phyloP scores from a whole-genome alignment of 2,797 vertebrate genomes.

The Oreortyx pictus region DNA sequence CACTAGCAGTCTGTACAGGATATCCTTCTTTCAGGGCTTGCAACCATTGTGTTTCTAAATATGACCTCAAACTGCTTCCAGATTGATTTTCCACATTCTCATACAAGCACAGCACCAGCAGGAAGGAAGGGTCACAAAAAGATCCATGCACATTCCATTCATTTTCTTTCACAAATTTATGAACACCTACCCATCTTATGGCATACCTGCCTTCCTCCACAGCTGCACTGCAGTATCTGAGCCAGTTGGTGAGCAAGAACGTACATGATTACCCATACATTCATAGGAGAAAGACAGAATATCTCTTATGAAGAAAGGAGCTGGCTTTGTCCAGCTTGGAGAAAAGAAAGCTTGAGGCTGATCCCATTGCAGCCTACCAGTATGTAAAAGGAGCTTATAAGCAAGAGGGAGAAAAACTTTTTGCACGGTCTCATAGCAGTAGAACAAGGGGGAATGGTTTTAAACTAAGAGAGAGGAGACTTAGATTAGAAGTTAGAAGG shows the following conservation, averaged over 20 bases:
- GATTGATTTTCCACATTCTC: neutral
- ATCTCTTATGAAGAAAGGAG: neutral
- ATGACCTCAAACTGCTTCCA: neutral
- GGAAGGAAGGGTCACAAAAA: neutral
- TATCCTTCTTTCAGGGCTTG: neutral
- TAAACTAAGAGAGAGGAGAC: neutral
- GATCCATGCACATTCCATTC: neutral
- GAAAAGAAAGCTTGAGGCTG: neutral
- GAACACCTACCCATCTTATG: neutral
- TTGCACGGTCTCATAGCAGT: neutral
- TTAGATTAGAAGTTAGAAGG: neutral
- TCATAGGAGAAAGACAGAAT: neutral
- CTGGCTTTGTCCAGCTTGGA: neutral
- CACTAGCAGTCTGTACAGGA: neutral
- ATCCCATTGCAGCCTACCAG: neutral
- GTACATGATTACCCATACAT: neutral
- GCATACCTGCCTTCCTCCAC: neutral
- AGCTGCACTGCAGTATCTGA: rapidly evolving
- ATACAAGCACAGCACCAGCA: neutral
- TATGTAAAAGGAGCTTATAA: neutral
- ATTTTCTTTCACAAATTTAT: neutral
- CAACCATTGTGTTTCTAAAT: neutral
- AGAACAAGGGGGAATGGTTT: neutral
- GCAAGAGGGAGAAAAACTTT: neutral
- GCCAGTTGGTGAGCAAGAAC: neutral